phyloP scores from a whole-genome alignment of 2,113 vertebrate species.

The Oophaga pumilio region DNA sequence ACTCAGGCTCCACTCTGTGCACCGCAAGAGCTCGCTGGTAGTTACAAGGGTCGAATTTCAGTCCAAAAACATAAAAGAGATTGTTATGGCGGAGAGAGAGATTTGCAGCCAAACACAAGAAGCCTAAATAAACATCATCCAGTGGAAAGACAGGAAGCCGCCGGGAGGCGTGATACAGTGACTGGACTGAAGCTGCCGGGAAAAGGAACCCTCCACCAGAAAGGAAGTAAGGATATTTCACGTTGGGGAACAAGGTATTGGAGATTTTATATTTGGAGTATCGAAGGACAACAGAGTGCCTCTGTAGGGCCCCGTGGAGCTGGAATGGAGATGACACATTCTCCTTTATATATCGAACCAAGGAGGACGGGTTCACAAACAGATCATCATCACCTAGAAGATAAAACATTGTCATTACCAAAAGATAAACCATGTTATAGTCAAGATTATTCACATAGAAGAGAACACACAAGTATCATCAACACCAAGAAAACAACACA shows the following conservation, averaged over 20 bases:
- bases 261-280: neutral
- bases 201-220: slow-evolving; percentile 58
- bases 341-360: slow-evolving; percentile 11
- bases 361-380: slow-evolving; percentile 41
- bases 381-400: slow-evolving; percentile 52
- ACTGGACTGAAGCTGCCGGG: neutral
- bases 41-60: neutral
- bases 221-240: slow-evolving; percentile 45
- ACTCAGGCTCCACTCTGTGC: slow-evolving; percentile 57
- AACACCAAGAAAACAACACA: no score
- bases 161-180: slow-evolving; percentile 6
- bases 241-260: neutral
- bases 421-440: slow-evolving; percentile 8
- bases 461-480: no score
- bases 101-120: slow-evolving; percentile 59
- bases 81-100: slow-evolving; percentile 48
- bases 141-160: slow-evolving; percentile 52
- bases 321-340: neutral
- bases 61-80: slow-evolving; percentile 32
- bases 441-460: neutral
- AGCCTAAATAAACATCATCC: slow-evolving; percentile 39
- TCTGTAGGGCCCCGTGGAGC: slow-evolving; percentile 36
- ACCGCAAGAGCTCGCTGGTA: slow-evolving; percentile 60
- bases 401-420: no score
- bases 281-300: neutral